Conservation (phyloP, 2,888 invertebrate genomes). For the Coelinius sp. region DNA sequence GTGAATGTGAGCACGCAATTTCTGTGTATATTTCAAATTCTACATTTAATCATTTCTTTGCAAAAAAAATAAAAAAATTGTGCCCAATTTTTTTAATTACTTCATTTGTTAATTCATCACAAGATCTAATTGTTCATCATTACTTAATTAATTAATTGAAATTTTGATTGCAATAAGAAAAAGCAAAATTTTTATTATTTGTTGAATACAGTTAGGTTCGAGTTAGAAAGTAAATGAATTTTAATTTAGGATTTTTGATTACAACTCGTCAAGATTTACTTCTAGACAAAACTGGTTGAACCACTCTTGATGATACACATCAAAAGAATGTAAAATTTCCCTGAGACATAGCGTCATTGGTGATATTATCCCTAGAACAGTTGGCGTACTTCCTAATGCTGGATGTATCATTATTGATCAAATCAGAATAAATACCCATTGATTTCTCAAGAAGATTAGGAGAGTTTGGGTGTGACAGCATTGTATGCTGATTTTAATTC, state of each 20-base stretch:
- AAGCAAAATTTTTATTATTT: too few species aligned
- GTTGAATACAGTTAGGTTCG: too few species aligned
- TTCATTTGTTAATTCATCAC: too few species aligned
- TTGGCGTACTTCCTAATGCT: neutral
- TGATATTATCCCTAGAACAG: neutral
- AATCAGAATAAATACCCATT: constrained; percentile 28
- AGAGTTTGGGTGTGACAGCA: constrained; percentile 32
- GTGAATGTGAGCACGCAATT: neutral
- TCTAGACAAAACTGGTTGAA: constrained; percentile 9
- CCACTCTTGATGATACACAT: constrained; percentile 16
- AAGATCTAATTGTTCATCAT: too few species aligned
- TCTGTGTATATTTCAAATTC: neutral
- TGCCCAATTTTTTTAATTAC: too few species aligned
- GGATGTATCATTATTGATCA: neutral
- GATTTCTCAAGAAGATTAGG: constrained; percentile 38
- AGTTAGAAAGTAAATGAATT: too few species aligned
- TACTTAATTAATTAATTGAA: too few species aligned
- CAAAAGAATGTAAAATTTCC: neutral
- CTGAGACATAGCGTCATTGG: neutral
- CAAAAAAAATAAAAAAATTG: too few species aligned
- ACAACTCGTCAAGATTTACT: constrained; percentile 27
- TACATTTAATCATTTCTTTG: too few species aligned
- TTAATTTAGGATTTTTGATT: constrained; percentile 7
- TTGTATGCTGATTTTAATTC: constrained; percentile 30
- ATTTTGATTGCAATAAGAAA: too few species aligned